phyloP scores from a whole-genome alignment of 2,113 vertebrate genomes.

The Lepisosteus osseus region DNA sequence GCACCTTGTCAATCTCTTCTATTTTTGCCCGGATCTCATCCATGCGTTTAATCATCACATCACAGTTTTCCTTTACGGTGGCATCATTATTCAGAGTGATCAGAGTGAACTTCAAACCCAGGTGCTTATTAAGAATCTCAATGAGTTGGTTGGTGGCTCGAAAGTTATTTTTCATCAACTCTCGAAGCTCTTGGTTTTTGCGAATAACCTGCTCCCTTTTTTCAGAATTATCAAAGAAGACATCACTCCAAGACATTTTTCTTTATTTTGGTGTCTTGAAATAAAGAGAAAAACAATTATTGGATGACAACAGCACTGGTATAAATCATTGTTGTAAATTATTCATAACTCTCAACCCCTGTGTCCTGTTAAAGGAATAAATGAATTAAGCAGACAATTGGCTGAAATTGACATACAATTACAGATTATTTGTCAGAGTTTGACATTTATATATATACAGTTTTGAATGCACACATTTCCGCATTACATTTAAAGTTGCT shows the following conservation, averaged over 20 bases:
- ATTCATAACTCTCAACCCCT: no score
- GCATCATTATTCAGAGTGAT: slow-evolving; percentile 55
- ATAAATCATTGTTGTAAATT: no score
- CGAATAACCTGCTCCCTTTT: slow-evolving; percentile 58
- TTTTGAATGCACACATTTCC: no score
- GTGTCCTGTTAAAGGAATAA: no score
- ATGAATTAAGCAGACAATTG: no score
- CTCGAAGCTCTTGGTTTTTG: slow-evolving; percentile 62
- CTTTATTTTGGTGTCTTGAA: not conserved
- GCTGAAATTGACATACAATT: no score
- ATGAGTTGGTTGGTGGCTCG: slow-evolving; percentile 56
- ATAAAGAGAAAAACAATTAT: no score
- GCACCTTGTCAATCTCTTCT: slow-evolving; percentile 58
- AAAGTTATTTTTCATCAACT: slow-evolving; percentile 58
- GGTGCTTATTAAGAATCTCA: slow-evolving; percentile 54
- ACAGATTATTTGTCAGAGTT: no score
- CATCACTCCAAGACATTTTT: slow-evolving; percentile 63
- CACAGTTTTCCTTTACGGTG: slow-evolving; percentile 69
- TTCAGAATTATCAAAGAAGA: slow-evolving; percentile 64
- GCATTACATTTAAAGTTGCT: no score
- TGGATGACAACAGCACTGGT: no score
- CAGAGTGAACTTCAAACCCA: slow-evolving; percentile 50
- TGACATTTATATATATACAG: no score
- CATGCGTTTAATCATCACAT: slow-evolving; percentile 60
- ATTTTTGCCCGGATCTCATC: slow-evolving; percentile 58